A percentile compares a stretch with the other conserved stretches of the same genome.
Evolutionary conservation across 2,888 invertebrate species (phyloP).

Genomic region (Meteorus cinctellus): DNA sequence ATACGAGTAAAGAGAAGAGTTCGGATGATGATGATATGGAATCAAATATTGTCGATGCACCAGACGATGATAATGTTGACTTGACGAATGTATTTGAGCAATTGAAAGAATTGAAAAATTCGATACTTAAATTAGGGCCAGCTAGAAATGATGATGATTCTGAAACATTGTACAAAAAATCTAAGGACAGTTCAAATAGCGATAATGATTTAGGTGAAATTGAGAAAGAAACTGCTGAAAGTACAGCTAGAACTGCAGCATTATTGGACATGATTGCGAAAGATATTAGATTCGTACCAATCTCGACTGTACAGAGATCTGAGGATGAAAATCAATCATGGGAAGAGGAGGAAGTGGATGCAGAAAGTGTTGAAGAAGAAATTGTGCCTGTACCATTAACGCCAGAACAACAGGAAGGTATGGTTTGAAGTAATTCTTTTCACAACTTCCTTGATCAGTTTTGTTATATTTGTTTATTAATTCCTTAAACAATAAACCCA

Average conservation of each 20-base stretch:
- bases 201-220: constrained; percentile 47
- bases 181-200: constrained; percentile 52
- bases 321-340: constrained; percentile 53
- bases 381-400: constrained; percentile 77
- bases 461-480: no score
- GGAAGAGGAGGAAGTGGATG: constrained; percentile 51
- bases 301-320: constrained; percentile 40
- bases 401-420: constrained; percentile 81
- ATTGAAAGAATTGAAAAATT: constrained; percentile 58
- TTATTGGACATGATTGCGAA: constrained; percentile 61
- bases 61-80: constrained; percentile 7
- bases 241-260: constrained; percentile 47
- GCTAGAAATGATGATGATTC: constrained; percentile 53
- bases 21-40: constrained; percentile 10
- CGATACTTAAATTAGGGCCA: constrained; percentile 61
- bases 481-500: no score
- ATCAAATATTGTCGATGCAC: not conserved
- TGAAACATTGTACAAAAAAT: constrained; percentile 57
- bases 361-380: constrained; percentile 68
- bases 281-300: constrained; percentile 49
- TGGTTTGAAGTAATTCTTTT: constrained; percentile 12
- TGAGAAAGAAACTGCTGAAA: constrained; percentile 40
- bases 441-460: no score
- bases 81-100: constrained; percentile 56
- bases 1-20: constrained; percentile 48